These are phyloP conservation scores for Melikaiella ostensackeni DNA, from an alignment of 2,888 invertebrate species.

Conservation along the genomic window DNA sequence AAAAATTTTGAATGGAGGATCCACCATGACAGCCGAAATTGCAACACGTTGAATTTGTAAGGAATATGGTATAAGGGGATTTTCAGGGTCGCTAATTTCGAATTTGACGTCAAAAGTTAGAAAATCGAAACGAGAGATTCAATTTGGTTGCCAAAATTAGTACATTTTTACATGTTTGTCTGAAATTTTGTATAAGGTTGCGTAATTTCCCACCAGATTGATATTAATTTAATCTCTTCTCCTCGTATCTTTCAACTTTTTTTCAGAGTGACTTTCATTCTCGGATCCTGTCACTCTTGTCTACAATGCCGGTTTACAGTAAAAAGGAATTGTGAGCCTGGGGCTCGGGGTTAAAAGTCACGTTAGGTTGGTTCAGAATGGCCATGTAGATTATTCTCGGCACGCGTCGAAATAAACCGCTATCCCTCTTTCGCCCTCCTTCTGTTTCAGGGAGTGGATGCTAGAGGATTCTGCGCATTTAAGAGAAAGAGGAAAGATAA, in stretches of 20 bases:
- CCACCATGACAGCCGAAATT: no score
- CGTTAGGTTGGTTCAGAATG: not conserved
- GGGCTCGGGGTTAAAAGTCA: slow-evolving; percentile 25
- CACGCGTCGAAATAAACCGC: slow-evolving; percentile 36
- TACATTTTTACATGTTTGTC: no score
- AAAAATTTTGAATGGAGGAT: no score
- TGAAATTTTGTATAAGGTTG: not conserved
- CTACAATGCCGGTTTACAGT: slow-evolving; percentile 12
- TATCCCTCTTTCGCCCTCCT: not conserved
- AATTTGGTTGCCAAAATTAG: no score
- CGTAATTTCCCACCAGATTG: not conserved
- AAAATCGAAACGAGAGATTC: no score
- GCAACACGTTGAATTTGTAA: no score
- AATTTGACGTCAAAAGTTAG: no score
- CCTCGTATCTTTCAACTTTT: not conserved
- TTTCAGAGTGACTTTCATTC: not conserved
- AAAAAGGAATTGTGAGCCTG: slow-evolving; percentile 7
- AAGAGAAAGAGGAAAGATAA: slow-evolving; percentile 8
- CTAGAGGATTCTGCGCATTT: slow-evolving; percentile 18
- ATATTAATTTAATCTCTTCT: not conserved
- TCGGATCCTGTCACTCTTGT: slow-evolving; percentile 15
- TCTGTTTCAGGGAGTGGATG: slow-evolving; percentile 4
- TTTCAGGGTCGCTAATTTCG: no score
- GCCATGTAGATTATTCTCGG: slow-evolving; percentile 31
- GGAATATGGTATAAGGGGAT: no score